Evolutionary conservation across 2,888 invertebrate species (phyloP).

Genomic region (Anagyrus pseudococci): DNA sequence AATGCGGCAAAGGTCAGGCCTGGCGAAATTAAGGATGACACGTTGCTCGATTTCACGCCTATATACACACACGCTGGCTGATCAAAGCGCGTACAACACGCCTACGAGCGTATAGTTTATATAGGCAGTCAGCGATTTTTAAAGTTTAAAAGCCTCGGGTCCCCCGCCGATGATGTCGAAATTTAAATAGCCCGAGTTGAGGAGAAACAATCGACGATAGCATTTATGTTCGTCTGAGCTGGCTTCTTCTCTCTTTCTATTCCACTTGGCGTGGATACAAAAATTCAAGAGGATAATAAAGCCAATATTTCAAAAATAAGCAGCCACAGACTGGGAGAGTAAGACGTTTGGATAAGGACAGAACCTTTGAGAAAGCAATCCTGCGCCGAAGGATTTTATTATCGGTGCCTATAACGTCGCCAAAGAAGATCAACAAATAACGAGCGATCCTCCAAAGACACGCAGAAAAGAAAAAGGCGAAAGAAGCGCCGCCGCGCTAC

Average conservation of each 20-base stretch:
- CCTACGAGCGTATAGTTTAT: conserved; percentile 2
- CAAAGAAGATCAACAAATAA: no score
- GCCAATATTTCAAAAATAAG: background rate
- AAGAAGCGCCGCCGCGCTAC: no score
- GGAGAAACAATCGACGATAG: conserved; percentile 3
- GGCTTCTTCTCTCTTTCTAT: background rate
- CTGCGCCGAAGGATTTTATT: no score
- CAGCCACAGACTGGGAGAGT: background rate
- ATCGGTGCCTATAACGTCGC: no score
- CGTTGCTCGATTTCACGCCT: no score
- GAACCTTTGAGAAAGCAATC: no score
- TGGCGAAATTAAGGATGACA: no score
- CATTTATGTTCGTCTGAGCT: background rate
- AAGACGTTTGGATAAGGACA: conserved; percentile 6
- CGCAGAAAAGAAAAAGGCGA: no score
- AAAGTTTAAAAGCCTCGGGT: conserved; percentile 30
- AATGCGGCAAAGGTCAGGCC: no score
- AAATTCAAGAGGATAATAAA: background rate
- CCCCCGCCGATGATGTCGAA: conserved; percentile 12
- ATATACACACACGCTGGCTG: no score
- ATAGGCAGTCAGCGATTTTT: conserved; percentile 24
- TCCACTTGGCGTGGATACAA: background rate
- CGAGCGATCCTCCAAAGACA: no score
- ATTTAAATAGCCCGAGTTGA: conserved; percentile 30
- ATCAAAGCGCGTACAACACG: background rate